Conservation (phyloP, 2,797 vertebrate genomes). For the Remorina albescens region DNA sequence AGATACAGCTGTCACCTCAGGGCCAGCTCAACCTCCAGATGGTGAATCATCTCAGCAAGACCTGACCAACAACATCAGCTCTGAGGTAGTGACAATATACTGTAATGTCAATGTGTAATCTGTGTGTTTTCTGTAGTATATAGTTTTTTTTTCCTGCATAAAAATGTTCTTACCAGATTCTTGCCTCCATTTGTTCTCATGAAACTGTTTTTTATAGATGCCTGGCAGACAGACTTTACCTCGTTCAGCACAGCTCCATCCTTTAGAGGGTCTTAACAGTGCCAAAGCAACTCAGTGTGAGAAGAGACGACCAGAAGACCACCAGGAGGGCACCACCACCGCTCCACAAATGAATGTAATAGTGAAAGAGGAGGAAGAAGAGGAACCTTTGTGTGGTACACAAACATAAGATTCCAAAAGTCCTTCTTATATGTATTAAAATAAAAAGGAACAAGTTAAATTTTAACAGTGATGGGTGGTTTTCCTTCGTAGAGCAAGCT, state of each 20-base stretch:
- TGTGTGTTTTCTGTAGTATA: background rate
- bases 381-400: conserved; percentile 76
- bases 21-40: conserved; percentile 7
- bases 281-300: conserved; percentile 36
- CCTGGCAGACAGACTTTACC: too few relatives aligned
- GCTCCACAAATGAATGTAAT: conserved; percentile 74
- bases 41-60: conserved; percentile 47
- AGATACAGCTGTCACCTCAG: background rate
- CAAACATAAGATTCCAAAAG: conserved; percentile 1
- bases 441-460: background rate
- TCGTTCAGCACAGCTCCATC: conserved; percentile 19
- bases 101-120: background rate
- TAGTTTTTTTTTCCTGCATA: background rate
- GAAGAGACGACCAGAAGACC: conserved; percentile 25
- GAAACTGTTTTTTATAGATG: conserved; percentile 42
- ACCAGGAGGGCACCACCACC: conserved; percentile 23
- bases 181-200: background rate
- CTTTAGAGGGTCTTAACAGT: conserved; percentile 39
- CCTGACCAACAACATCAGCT: background rate
- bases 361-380: conserved; percentile 79
- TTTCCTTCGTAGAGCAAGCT: conserved; percentile 46
- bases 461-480: background rate
- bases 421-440: background rate
- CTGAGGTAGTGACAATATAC: conserved; percentile 54
- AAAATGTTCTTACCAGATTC: background rate